phyloP scores from a whole-genome alignment of 2,797 vertebrate species.

The Intellagama lesueurii region DNA sequence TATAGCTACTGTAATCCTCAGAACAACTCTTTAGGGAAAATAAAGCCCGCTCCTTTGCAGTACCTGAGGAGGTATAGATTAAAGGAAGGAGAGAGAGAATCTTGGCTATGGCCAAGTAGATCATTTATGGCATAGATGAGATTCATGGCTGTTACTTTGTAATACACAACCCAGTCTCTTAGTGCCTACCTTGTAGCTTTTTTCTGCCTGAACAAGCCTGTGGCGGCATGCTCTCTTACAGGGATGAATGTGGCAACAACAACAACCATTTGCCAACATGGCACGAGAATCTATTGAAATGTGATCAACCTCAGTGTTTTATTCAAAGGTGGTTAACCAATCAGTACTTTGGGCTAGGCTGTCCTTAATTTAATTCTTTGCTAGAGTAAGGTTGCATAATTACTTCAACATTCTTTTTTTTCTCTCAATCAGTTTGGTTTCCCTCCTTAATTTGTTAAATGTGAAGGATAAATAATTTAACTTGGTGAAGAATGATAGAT shows the following conservation, averaged over 20 bases:
- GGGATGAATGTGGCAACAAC: no score
- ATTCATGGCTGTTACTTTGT: neutral
- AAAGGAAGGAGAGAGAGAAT: neutral
- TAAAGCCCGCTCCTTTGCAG: neutral
- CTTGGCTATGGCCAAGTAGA: neutral
- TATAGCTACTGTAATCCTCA: neutral
- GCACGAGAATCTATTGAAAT: neutral
- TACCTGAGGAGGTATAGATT: neutral
- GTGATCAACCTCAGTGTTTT: neutral
- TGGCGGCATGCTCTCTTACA: no score
- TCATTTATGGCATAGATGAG: neutral
- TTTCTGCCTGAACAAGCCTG: no score
- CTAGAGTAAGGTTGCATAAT: neutral
- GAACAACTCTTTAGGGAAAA: neutral
- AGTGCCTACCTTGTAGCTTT: neutral
- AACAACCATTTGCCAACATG: neutral
- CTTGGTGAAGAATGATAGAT: slow-evolving; percentile 7
- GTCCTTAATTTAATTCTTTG: slow-evolving; percentile 2
- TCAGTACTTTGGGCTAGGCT: neutral
- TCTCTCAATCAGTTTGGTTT: slow-evolving; percentile 35
- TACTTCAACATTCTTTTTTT: slow-evolving; percentile 37
- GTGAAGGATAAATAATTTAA: slow-evolving; percentile 35
- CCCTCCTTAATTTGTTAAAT: rapidly evolving
- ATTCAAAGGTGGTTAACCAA: neutral
- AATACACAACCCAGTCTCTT: neutral